Conservation (phyloP, 1,140 invertebrate genomes). For the Nixonia krombeini region DNA sequence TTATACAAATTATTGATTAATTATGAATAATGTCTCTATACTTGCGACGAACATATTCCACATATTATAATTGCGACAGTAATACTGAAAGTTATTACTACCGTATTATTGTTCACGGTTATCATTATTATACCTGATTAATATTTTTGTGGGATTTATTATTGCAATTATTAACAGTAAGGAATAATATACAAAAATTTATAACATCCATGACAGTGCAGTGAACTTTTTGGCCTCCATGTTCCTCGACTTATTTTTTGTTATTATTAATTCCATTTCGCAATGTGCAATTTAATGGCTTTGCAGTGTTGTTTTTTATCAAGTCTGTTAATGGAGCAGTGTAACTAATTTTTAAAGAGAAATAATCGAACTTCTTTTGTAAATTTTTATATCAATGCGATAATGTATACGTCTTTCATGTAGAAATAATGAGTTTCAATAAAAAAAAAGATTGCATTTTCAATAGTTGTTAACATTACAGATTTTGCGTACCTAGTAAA, state of each 20-base stretch:
- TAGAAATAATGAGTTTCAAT: conserved; percentile 47
- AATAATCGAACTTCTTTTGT: conserved; percentile 40
- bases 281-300: conserved; percentile 34
- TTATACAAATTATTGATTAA: conserved; percentile 26
- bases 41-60: too few relatives aligned
- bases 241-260: too few relatives aligned
- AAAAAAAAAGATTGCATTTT: conserved; percentile 47
- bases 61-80: conserved; percentile 58
- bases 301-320: conserved; percentile 12
- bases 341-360: conserved; percentile 37
- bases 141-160: too few relatives aligned
- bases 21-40: conserved; percentile 49
- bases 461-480: conserved; percentile 10
- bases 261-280: conserved; percentile 30
- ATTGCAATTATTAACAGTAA: too few relatives aligned
- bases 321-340: conserved; percentile 13
- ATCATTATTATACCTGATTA: too few relatives aligned
- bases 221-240: too few relatives aligned
- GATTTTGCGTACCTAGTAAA: too few relatives aligned
- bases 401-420: conserved; percentile 46
- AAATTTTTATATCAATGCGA: conserved; percentile 42
- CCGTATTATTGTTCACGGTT: too few relatives aligned
- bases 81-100: conserved; percentile 53
- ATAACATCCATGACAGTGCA: conserved; percentile 49
- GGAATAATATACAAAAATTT: conserved; percentile 61